Evolutionary conservation across 1,140 invertebrate species (phyloP).

Genomic region (Atta texana): DNA sequence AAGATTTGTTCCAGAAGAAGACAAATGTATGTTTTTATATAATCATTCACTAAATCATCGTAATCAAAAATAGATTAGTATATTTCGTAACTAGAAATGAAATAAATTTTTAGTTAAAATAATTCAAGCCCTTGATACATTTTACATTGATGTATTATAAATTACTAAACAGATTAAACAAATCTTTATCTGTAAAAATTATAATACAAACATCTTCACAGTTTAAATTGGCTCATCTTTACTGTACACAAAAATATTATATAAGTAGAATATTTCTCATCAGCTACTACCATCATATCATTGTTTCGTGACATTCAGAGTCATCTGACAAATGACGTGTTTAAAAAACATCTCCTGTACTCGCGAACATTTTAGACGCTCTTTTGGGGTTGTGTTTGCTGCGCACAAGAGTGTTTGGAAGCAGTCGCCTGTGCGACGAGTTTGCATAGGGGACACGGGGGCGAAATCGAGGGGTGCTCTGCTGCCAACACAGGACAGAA

Average conservation of each 20-base stretch:
- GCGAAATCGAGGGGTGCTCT: conserved; percentile 75
- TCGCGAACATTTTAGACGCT: conserved; percentile 60
- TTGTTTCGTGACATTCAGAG: conserved; percentile 52
- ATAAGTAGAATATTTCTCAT: conserved; percentile 32
- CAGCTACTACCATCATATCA: background rate
- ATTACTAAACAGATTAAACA: background rate
- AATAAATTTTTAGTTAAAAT: conserved; percentile 3
- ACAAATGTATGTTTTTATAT: conserved; percentile 8
- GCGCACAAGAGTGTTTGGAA: conserved; percentile 76
- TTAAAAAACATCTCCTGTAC: conserved; percentile 63
- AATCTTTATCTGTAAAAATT: background rate
- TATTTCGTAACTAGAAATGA: background rate
- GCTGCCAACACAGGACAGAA: conserved; percentile 78
- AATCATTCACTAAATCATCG: conserved; percentile 4
- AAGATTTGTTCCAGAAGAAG: conserved; percentile 41
- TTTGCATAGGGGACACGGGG: conserved; percentile 47
- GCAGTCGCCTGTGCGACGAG: conserved; percentile 59
- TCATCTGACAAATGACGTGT: conserved; percentile 55
- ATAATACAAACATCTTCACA: background rate
- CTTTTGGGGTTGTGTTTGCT: conserved; percentile 78
- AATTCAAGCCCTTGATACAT: background rate
- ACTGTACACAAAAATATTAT: background rate
- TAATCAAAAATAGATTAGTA: conserved; percentile 17
- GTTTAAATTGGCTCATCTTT: background rate
- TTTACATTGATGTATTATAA: background rate